Base-by-base conservation (phyloP, 1,140 invertebrate species). In the Megalonaias nervosa region DNA sequence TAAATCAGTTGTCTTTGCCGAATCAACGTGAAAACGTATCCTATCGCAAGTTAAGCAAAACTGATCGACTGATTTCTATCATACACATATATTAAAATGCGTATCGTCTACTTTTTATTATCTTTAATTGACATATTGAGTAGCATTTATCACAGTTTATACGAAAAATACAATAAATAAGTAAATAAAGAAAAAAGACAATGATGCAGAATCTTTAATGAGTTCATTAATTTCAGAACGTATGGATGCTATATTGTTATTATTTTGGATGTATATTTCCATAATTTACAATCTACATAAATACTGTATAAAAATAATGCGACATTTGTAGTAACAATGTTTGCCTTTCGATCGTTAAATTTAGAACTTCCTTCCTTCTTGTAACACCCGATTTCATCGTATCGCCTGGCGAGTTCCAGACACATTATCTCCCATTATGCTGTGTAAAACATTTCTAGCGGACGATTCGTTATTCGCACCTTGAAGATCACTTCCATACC, bases 301-400 rank as follows among this genome's bases (percentile, higher is more conserved):
- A 62, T 0, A 1, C 6, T 48, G 38, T 48, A 48, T 11, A 9
- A 9, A 48, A 48, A 48, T 48, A 9, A 6, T 48, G 6, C 1
- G 38, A 48, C 6, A 48, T 9, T 31, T 31, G 26, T 31, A 3
- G 9, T 48, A 6, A 48, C 4, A 11, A 48, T 6, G 38, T 48
- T 48, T 48, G 2, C 26, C 38, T 6, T 48, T 48, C 38, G 38
- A 48, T 48, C 6, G 6, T 11, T 48, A 48, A 11, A 48, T 48
- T 48, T 6, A 48, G 2, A 48, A 48, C 31, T 74, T 69, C 67
- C 74, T 65, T 59, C 74, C 74, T 48, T 68, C 58, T 26, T 75
- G 67, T 17, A 75, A 17, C 6, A 23, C 74, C 74, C 1, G 74
- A 75, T 57, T 75, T 75, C 74, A 75, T 59, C 16, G 74, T 57